Evolutionary conservation across 2,797 vertebrate genomes (phyloP).

Genomic region (Gallinago nigripennis): DNA sequence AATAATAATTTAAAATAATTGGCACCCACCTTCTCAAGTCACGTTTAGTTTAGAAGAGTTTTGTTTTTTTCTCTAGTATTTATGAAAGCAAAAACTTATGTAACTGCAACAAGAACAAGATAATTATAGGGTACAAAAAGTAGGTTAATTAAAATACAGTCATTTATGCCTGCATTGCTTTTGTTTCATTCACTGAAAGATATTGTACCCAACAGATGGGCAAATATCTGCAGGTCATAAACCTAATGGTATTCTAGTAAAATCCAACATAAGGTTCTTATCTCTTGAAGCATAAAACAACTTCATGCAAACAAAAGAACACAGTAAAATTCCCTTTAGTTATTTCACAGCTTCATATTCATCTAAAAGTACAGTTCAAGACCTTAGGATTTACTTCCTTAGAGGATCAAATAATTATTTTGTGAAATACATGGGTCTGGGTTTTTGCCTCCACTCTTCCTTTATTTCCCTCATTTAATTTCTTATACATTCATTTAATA

Average conservation of each 20-base stretch:
- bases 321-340: conserved; percentile 47
- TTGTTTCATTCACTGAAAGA: conserved; percentile 47
- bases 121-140: conserved; percentile 36
- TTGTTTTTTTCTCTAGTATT: not conserved
- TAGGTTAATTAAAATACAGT: conserved; percentile 68
- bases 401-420: not conserved
- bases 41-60: not conserved
- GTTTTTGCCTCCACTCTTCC: not conserved
- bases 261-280: conserved; percentile 67
- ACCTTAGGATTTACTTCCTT: not conserved
- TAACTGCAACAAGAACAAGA: not conserved
- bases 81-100: not conserved
- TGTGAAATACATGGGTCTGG: not conserved
- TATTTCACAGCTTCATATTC: conserved; percentile 48
- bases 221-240: conserved; percentile 72
- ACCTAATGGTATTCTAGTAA: conserved; percentile 62
- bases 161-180: conserved; percentile 43
- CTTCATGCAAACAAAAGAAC: conserved; percentile 44
- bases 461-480: not conserved
- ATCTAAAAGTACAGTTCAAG: conserved; percentile 25
- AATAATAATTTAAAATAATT: not conserved
- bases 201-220: conserved; percentile 68
- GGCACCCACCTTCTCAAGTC: not conserved
- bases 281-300: conserved; percentile 63
- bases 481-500: not conserved